Evolutionary conservation across 2,888 invertebrate species (phyloP).

Genomic region (Megastigmus dorsalis): DNA sequence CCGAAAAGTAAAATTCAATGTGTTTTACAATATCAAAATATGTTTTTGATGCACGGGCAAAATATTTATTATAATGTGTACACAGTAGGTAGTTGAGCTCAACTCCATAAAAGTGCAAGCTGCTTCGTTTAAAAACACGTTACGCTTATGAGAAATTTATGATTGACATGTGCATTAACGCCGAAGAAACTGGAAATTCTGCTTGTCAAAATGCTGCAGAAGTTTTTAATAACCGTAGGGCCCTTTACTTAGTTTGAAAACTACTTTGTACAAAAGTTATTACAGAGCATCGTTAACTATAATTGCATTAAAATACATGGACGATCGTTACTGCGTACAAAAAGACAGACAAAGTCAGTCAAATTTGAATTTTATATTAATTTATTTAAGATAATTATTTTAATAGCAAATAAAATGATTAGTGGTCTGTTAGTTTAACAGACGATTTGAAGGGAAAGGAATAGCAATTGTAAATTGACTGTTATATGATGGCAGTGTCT

Average conservation of each 20-base stretch:
- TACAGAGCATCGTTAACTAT: slow-evolving; percentile 22
- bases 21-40: no score
- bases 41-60: no score
- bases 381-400: no score
- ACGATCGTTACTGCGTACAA: slow-evolving; percentile 7
- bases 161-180: neutral
- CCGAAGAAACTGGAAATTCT: slow-evolving; percentile 40
- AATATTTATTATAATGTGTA: neutral
- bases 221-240: slow-evolving; percentile 35
- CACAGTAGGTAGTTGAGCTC: neutral
- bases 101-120: slow-evolving; percentile 9
- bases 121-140: slow-evolving; percentile 26
- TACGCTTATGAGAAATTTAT: slow-evolving; percentile 21
- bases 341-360: neutral
- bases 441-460: neutral
- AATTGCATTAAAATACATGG: slow-evolving; percentile 14
- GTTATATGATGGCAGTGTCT: neutral
- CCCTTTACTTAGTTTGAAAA: slow-evolving; percentile 58
- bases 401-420: no score
- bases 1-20: no score
- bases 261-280: slow-evolving; percentile 51
- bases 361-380: slow-evolving; percentile 20
- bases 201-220: slow-evolving; percentile 43
- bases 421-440: no score
- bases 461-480: slow-evolving; percentile 9